Base-by-base conservation (phyloP, 1,140 invertebrate genomes). In the Brachionus angularis region DNA sequence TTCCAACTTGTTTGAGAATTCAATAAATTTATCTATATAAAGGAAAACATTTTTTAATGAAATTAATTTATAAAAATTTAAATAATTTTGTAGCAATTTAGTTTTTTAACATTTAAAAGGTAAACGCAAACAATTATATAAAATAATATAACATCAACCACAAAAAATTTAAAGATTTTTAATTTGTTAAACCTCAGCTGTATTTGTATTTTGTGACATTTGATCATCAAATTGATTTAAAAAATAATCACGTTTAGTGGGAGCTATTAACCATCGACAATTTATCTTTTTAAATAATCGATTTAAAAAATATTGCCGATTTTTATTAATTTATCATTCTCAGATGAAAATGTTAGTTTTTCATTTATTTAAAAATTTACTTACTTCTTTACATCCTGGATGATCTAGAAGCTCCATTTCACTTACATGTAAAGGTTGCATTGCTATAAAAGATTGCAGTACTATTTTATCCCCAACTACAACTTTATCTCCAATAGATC, bases 381-480 rank as follows among this genome's bases (percentile, higher is more conserved):
- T 62, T 46, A 91, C 93, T 84, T 98, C 96, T 84, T 95, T 96
- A 78, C 92, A 96, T 18, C 91, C 93, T 8, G 87, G 87, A 84
- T 98, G 95, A 80, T 98, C 96, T 5, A 87, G 86, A n/a, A 96
- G 82, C 78, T 93, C 91, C 78, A 91, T 89, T 79, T 90, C 91
- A 5, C 91, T 89, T 1, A 94, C 93, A 84, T 98, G 96, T 0
- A 98, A 82, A 79, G 96, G 93, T 75, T 94, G 90, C 23, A 91
- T 91, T 0, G 91, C 91, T 83, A 93, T 96, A 4, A 95, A 92
- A 1, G 95, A 94, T 77, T 92, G 95, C 76, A 99, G 83, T 53
- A 97, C 93, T 7, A 98, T 94, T 81, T 97, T 95, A 81, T 99
- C 96, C 5, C 95, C 94, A n/a, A 96, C 90, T 7, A 98, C 93